A percentile compares a stretch with the other conserved stretches of the same genome.
phyloP scores from a whole-genome alignment of 2,888 invertebrate genomes.

The Caenorhabditis doughertyi region DNA sequence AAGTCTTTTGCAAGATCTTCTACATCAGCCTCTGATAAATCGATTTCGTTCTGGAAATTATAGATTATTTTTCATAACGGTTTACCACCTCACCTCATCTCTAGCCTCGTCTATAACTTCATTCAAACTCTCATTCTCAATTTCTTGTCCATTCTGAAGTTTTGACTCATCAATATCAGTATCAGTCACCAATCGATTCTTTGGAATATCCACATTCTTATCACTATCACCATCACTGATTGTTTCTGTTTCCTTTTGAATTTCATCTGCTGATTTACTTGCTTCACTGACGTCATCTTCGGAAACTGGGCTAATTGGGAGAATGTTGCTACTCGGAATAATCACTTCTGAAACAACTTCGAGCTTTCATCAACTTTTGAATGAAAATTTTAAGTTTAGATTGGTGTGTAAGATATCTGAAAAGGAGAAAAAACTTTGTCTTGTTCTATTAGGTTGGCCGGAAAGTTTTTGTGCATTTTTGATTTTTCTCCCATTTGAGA shows the following conservation, averaged over 20 bases:
- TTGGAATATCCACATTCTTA: slow-evolving; percentile 10
- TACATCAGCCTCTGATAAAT: slow-evolving; percentile 1
- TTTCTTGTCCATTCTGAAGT: not conserved
- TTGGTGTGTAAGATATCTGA: too few relatives aligned
- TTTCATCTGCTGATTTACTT: slow-evolving; percentile 17
- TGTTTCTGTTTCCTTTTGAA: not conserved
- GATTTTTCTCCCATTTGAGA: too few relatives aligned
- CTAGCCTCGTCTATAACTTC: too few relatives aligned
- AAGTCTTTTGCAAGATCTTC: slow-evolving; percentile 22
- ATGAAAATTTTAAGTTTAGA: too few relatives aligned
- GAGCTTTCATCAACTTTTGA: too few relatives aligned
- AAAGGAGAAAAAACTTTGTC: too few relatives aligned
- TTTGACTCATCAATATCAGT: not conserved
- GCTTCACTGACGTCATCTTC: slow-evolving; percentile 16
- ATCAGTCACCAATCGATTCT: slow-evolving; percentile 5
- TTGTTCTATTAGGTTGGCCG: too few relatives aligned
- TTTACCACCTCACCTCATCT: too few relatives aligned
- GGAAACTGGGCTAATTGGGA: slow-evolving; percentile 10
- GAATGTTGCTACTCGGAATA: slow-evolving; percentile 21
- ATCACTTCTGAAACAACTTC: slow-evolving; percentile 53
- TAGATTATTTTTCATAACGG: too few relatives aligned
- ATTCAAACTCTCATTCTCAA: not conserved
- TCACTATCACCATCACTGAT: slow-evolving; percentile 8
- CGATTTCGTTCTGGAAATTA: slow-evolving; percentile 1
- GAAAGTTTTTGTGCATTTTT: too few relatives aligned